Conservation (phyloP, 2,113 vertebrate species). For the Pseudopipra pipra region DNA sequence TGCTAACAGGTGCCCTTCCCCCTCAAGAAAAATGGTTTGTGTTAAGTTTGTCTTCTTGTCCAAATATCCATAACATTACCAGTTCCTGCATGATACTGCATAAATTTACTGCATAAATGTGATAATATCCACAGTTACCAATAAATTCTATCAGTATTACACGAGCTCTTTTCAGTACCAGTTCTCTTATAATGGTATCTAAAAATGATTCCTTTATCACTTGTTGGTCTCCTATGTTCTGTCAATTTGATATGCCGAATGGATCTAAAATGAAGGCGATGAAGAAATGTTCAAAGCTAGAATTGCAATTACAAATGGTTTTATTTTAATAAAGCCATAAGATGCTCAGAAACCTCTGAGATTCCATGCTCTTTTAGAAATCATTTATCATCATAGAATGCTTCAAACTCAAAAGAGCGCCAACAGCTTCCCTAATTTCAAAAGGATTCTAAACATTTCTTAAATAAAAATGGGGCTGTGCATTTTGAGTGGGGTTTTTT, state of each 20-base stretch:
- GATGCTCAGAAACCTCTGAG: not conserved
- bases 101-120: not conserved
- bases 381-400: not conserved
- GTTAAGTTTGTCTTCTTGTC: not conserved
- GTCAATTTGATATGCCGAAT: not conserved
- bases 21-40: not conserved
- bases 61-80: not conserved
- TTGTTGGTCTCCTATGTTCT: not conserved
- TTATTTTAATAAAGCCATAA: not conserved
- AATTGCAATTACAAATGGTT: not conserved
- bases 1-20: not conserved
- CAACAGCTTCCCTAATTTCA: not conserved
- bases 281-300: not conserved
- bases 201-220: not conserved
- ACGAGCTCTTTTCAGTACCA: not conserved
- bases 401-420: not conserved
- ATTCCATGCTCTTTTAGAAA: not conserved
- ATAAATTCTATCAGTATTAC: not conserved
- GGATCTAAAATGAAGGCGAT: not conserved
- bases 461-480: fast-evolving
- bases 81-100: not conserved
- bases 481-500: not conserved
- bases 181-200: not conserved
- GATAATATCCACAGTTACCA: not conserved
- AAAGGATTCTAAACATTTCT: not conserved